Evolutionary conservation across 2,113 vertebrate species (phyloP).

Genomic region (Ascaphus truei): DNA sequence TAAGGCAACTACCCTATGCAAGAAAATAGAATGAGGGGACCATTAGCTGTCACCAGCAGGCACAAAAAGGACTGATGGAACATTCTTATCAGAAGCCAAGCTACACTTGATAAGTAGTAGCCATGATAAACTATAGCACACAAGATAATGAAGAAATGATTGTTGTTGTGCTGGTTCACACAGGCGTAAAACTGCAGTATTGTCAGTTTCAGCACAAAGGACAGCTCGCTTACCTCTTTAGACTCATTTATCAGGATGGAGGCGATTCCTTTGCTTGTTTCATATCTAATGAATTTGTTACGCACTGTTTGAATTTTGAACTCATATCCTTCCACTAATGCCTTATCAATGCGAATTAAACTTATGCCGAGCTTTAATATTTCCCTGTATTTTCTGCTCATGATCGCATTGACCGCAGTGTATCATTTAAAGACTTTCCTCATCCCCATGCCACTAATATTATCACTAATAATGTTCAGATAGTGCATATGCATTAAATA

Average conservation of each 20-base stretch:
- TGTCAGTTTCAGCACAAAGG: slow-evolving; percentile 19
- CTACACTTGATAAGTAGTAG: neutral
- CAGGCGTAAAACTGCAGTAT: neutral
- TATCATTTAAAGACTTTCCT: too few species aligned
- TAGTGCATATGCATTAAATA: too few species aligned
- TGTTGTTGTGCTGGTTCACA: neutral
- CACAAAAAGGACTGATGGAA: neutral
- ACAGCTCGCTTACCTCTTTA: slow-evolving; percentile 5
- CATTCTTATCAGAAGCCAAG: neutral
- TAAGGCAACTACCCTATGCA: too few species aligned
- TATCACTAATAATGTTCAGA: too few species aligned
- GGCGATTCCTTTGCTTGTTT: neutral
- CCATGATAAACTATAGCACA: neutral
- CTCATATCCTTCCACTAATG: too few species aligned
- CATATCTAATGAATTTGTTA: neutral
- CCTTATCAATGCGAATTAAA: too few species aligned
- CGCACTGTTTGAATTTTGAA: neutral
- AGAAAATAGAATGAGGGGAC: too few species aligned
- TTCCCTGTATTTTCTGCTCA: too few species aligned
- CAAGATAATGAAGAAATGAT: neutral
- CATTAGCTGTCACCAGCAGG: neutral
- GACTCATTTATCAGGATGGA: neutral
- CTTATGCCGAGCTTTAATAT: too few species aligned
- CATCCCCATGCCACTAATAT: too few species aligned
- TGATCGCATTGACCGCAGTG: too few species aligned